Percentiles rank a stretch among this genome's conserved stretches.
Evolutionary conservation across 2,113 vertebrate genomes (phyloP).

Genomic region (Phalacrocorax carbo): DNA sequence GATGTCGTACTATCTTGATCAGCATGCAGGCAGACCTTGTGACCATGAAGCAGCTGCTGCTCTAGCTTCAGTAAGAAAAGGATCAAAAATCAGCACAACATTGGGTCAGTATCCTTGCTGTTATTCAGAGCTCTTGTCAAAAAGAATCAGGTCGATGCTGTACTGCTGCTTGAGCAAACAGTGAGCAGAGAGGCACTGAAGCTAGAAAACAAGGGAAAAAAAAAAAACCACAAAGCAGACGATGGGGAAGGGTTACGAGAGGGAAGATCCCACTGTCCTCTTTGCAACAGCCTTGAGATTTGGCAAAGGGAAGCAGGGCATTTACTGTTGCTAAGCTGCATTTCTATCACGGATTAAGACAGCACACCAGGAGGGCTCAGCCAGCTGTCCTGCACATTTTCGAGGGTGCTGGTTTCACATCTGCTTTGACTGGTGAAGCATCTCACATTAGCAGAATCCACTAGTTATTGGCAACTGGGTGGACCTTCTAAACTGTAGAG

Average conservation of each 20-base stretch:
- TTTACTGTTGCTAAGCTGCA: background rate
- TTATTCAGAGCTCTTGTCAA: background rate
- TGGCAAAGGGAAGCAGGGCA: background rate
- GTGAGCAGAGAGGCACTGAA: background rate
- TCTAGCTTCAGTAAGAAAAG: background rate
- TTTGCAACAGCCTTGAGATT: background rate
- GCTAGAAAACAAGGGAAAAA: background rate
- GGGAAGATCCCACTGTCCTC: background rate
- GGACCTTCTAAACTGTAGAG: background rate
- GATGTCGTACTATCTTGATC: background rate
- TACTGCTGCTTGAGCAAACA: background rate
- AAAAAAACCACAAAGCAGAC: background rate
- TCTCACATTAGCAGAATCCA: background rate
- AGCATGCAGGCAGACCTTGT: background rate
- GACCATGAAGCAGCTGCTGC: background rate
- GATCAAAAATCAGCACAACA: background rate
- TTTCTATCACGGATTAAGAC: background rate
- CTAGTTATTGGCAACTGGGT: background rate
- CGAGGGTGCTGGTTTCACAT: background rate
- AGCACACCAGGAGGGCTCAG: background rate
- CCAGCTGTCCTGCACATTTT: background rate
- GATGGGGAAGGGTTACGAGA: fast-evolving
- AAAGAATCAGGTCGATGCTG: conserved; percentile 3
- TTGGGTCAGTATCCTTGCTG: background rate
- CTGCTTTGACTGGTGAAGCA: background rate